A percentile compares a stretch with the other conserved stretches of the same genome.
phyloP scores from a whole-genome alignment of 2,888 invertebrate species.

The Thymelicus sylvestris region DNA sequence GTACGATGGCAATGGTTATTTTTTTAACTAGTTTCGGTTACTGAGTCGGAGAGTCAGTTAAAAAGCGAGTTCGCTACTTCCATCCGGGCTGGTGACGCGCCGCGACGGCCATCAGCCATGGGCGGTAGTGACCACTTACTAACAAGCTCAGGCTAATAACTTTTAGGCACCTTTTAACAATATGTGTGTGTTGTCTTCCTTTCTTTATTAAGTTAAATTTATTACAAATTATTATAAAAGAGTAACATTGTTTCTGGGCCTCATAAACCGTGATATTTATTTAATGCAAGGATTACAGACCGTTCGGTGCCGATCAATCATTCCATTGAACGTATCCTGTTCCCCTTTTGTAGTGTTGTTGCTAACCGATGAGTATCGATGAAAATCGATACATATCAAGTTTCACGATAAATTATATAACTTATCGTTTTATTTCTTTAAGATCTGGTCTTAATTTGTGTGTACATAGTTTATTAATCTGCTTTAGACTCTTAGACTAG shows the following conservation, averaged over 20 bases:
- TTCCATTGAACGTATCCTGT: slow-evolving; percentile 84
- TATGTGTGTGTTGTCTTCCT: neutral
- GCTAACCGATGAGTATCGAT: slow-evolving; percentile 45
- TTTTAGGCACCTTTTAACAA: neutral
- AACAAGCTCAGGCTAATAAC: too few relatives aligned
- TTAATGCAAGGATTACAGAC: slow-evolving; percentile 82
- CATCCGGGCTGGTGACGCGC: too few relatives aligned
- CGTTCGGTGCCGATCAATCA: slow-evolving; percentile 82
- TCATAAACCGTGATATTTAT: slow-evolving; percentile 67
- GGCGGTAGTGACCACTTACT: too few relatives aligned
- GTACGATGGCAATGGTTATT: too few relatives aligned
- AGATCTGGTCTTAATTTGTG: too few relatives aligned
- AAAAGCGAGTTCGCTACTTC: too few relatives aligned
- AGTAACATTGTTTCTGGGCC: slow-evolving; percentile 37
- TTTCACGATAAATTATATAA: neutral
- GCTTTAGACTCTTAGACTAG: too few relatives aligned
- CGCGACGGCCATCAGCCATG: too few relatives aligned
- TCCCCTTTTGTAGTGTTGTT: slow-evolving; percentile 69
- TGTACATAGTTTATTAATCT: too few relatives aligned
- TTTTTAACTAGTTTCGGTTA: too few relatives aligned
- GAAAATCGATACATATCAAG: slow-evolving; percentile 41
- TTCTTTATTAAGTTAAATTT: neutral
- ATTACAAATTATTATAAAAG: slow-evolving; percentile 18
- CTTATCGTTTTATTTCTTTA: too few relatives aligned
- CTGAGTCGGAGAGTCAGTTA: too few relatives aligned